These are phyloP conservation scores for Lipotes vexillifer DNA, from an alignment of 2,113 vertebrate genomes.

Conservation along the genomic window DNA sequence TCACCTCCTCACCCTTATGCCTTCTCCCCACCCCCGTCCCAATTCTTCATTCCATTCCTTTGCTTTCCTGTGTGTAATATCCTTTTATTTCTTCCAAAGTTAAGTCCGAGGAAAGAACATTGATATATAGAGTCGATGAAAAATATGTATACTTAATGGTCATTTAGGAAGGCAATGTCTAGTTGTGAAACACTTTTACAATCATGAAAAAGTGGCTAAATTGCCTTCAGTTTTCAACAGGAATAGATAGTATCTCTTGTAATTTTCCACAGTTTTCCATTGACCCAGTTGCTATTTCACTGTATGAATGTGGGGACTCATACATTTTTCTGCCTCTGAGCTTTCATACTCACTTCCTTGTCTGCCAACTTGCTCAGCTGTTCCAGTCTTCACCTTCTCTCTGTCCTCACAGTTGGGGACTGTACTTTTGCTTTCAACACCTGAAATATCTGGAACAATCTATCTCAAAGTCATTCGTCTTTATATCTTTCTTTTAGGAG, in stretches of 20 bases:
- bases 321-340: not conserved
- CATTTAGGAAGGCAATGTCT: slow-evolving; percentile 13
- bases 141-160: not conserved
- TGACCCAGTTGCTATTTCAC: slow-evolving; percentile 41
- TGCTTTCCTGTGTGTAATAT: not conserved
- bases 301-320: not conserved
- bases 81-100: not conserved
- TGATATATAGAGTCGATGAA: not conserved
- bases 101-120: not conserved
- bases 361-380: slow-evolving; percentile 22
- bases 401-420: slow-evolving; percentile 49
- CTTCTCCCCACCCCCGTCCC: not conserved
- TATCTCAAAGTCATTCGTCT: slow-evolving; percentile 1
- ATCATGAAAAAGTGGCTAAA: slow-evolving; percentile 46
- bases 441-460: slow-evolving; percentile 40
- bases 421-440: not conserved
- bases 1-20: not conserved
- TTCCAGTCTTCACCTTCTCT: slow-evolving; percentile 8
- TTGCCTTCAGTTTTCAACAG: slow-evolving; percentile 45
- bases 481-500: not conserved
- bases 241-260: not conserved
- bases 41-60: not conserved
- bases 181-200: slow-evolving; percentile 36
- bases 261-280: slow-evolving; percentile 37
- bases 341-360: not conserved